A percentile compares a stretch with the other conserved stretches of the same genome.
Evolutionary conservation across 2,797 vertebrate genomes (phyloP).

Genomic region (Sphenopsis melanotis): DNA sequence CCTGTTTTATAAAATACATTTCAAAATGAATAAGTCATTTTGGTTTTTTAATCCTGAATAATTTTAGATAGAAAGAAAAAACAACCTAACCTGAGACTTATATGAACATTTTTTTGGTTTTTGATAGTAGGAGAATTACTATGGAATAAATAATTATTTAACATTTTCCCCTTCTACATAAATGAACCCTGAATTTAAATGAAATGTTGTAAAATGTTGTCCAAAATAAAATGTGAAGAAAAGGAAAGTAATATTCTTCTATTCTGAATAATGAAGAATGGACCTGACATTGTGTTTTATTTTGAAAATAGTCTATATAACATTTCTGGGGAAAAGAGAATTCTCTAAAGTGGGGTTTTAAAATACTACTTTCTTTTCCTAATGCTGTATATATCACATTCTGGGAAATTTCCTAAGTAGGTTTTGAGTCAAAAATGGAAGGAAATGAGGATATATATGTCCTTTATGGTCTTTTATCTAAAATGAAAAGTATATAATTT

Average conservation of each 20-base stretch:
- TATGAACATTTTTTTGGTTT: not conserved
- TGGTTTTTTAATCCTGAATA: not conserved
- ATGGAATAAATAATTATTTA: not conserved
- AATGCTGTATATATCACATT: not conserved
- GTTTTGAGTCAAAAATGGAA: constrained; percentile 40
- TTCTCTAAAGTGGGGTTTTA: not conserved
- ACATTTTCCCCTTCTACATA: not conserved
- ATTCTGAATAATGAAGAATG: not conserved
- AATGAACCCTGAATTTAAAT: not conserved
- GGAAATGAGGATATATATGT: not conserved
- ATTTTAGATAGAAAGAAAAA: not conserved
- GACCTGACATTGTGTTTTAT: not conserved
- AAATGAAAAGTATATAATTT: not conserved
- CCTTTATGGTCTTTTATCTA: not conserved
- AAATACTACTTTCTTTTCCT: constrained; percentile 7
- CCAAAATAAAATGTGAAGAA: not conserved
- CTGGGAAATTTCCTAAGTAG: constrained; percentile 5
- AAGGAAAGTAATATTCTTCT: not conserved
- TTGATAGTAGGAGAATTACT: not conserved
- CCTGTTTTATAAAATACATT: not conserved
- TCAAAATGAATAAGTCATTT: not conserved
- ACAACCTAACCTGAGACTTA: not conserved
- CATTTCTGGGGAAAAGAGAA: not conserved
- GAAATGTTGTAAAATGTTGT: not conserved
- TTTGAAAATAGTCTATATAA: not conserved